phyloP scores from a whole-genome alignment of 30 jellyfish, hydroid and myxozoan genomes.

The Euphysa ruthae region DNA sequence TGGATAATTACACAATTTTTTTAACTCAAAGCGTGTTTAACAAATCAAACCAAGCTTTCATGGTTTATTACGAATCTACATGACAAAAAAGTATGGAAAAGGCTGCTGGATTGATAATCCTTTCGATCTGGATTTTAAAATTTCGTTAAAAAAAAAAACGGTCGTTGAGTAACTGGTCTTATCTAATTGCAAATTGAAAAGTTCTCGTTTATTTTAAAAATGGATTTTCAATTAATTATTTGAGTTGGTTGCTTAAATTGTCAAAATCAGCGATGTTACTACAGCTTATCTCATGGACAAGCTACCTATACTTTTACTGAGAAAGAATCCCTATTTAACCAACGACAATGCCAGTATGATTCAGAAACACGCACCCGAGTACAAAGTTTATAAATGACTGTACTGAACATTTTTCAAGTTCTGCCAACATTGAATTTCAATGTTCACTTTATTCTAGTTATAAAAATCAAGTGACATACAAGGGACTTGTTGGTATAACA shows the following conservation, averaged over 20 bases:
- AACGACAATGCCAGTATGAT: conserved; percentile 36
- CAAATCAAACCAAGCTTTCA: no score
- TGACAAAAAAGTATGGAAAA: no score
- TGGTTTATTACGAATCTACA: no score
- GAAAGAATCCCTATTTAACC: conserved; percentile 60
- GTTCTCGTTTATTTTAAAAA: conserved; percentile 17
- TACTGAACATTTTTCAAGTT: conserved; percentile 43
- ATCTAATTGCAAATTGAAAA: no score
- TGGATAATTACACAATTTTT: no score
- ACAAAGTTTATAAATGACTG: conserved; percentile 51
- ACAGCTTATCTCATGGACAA: conserved; percentile 34
- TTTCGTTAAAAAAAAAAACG: no score
- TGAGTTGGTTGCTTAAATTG: conserved; percentile 27
- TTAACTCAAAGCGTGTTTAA: no score
- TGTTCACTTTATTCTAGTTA: conserved; percentile 27
- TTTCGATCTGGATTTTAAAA: no score
- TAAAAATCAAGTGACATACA: conserved; percentile 44
- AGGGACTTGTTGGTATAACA: no score
- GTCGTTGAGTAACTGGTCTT: no score
- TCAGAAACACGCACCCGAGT: conserved; percentile 30
- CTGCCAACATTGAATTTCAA: conserved; percentile 29
- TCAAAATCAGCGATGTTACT: conserved; percentile 41
- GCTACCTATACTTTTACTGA: conserved; percentile 24
- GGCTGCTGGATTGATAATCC: no score
- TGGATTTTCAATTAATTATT: conserved; percentile 21